Evolutionary conservation across 2,113 vertebrate genomes (phyloP), one percentile per base, ranked within the genome.

Genomic region (Ciconia boyciana): DNA sequence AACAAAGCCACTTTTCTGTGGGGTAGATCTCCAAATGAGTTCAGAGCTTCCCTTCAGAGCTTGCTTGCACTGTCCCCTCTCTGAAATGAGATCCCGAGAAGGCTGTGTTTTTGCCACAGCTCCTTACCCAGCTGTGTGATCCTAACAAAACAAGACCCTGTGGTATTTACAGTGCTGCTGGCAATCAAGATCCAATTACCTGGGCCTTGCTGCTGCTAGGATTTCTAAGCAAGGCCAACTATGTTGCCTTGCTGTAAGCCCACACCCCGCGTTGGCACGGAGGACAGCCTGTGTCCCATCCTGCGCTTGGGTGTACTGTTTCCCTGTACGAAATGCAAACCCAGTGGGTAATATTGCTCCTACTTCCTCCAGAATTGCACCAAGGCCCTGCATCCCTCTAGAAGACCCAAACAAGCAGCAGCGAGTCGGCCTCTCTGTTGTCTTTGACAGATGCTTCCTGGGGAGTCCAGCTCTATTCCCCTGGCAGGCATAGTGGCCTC

Each of bases 211-310:
- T 76, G 66, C 48, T 77, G 60, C 83, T 43, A 49, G 48, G 44
- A 76, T 87, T 76, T 89, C 81, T 60, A 52, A 34, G 25, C 18
- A n/a, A 79, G 58, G 70, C 54, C 65, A 69, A 24, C 41, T 46
- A 3, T 1, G 1, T 5, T 82, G 61, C 72, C 76, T 39, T 34
- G 39, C 75, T 57, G 58, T 83, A 94, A 84, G 39, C 34, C 54
- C 55, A 64, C n/a, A 6, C 1, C 44, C 43, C 13, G 21, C 0
- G 0, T 3, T 29, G 34, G 34, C 78, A 77, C 5, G 26, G 43
- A 80, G 19, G 29, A 60, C 16, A 39, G 72, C 48, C 25, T 21
- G 44, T 18, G 13, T 49, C 43, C 60, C 7, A 2, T 49, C 75
- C 65, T 65, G 31, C 2, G 0, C 11, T 1, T 17, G 5, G 7